Conservation (phyloP, 2,797 vertebrate species). For the Sebastes ruberrimus region DNA sequence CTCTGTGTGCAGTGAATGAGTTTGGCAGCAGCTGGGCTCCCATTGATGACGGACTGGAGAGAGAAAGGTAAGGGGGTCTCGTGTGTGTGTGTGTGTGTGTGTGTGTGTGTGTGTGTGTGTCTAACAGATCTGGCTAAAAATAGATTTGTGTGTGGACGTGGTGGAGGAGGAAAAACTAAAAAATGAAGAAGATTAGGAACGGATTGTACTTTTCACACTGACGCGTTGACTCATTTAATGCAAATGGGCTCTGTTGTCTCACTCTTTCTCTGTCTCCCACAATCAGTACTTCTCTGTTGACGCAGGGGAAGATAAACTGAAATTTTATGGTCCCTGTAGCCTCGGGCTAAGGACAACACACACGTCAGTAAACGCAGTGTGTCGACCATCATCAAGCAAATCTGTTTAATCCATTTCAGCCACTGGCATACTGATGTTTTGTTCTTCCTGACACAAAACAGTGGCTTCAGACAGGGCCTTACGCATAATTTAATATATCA, state of each 20-base stretch:
- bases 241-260: conserved; percentile 52
- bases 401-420: neutral
- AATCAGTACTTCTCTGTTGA: conserved; percentile 49
- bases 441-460: neutral
- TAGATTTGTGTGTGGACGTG: conserved; percentile 17
- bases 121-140: conserved; percentile 37
- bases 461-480: neutral
- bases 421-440: neutral
- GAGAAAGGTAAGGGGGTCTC: neutral
- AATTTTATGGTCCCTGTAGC: conserved; percentile 48
- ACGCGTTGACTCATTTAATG: conserved; percentile 50
- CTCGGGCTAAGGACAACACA: conserved; percentile 21
- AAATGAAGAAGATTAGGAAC: neutral
- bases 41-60: conserved; percentile 45
- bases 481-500: neutral
- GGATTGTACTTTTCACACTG: conserved; percentile 42
- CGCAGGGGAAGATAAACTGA: conserved; percentile 45
- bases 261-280: conserved; percentile 30
- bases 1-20: conserved; percentile 53
- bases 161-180: conserved; percentile 6
- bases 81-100: neutral
- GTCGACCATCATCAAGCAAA: neutral
- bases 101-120: neutral
- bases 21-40: conserved; percentile 43
- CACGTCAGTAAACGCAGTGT: conserved; percentile 14